Base-by-base conservation (phyloP, 2,797 vertebrate species). In the Apodemus agrarius region DNA sequence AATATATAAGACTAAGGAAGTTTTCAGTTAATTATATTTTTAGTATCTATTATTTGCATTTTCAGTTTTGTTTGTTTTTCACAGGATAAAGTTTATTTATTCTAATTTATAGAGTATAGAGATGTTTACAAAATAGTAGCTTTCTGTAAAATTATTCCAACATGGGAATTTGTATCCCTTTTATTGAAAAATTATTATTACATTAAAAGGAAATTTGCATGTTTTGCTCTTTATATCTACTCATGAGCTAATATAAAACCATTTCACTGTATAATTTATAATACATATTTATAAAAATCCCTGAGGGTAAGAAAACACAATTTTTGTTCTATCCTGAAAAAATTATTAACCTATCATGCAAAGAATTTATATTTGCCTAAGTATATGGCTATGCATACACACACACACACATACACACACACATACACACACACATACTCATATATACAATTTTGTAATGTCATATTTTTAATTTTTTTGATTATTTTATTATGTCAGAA, bases 181-280 rank as follows among this genome's bases (percentile, higher is more conserved):
- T 92, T 80, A 46, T 43, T 92, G 22, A 90, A 57, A 83, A 94
- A 94, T 78, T 67, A 89, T 72, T 67, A 69, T 82, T 93, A 46
- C 34, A 89, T 90, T 85, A 88, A 88, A 88, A 96, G 85, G 1
- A 83, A 94, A 94, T 96, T 79, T 97, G n/a, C 49, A 96, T 95
- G 1, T 61, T 96, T 90, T 93, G 11, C 17, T 79, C 13, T 90
- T 91, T 91, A 96, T 89, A 72, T 85, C 1, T 6, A 91, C 84
- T 72, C 26, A 76, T 69, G 24, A 49, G 13, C 7, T 93, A 93
- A 96, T 94, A 90, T 94, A 96, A 95, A 69, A 12, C 26, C 8
- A 96, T 89, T 90, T 92, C 9, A 76, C 74, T 80, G 75, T 94
- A 75, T 59, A 87, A 87, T 81, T 87, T 82, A 93, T 69, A 96